Base-by-base conservation (phyloP, 2,113 vertebrate species). In the Malurus cyaneus region DNA sequence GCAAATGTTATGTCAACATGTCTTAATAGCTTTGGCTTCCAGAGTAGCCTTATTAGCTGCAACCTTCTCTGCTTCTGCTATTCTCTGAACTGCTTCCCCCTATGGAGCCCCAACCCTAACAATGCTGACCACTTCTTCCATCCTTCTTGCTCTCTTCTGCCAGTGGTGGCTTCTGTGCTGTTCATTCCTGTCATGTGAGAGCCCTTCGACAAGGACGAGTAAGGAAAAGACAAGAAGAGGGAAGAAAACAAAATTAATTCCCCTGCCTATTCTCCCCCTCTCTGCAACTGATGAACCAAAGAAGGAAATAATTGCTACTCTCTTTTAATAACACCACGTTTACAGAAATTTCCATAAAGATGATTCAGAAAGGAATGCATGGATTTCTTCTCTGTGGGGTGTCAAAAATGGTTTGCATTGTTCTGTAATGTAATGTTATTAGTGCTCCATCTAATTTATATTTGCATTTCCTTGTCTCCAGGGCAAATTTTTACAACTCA, bases 1-100 rank as follows among this genome's bases (percentile, higher is more conserved):
- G 97, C 97, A 98, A 98, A 98, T 97, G 97, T 97, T 98, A 97
- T 97, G 97, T 98, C 97, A 98, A 98, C 97, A 97, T 94, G 96
- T 96, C 92, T 94, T 98, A 97, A 98, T 97, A 95, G 96, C 96
- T 96, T 93, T 94, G 72, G 96, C 92, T 97, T 97, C 88, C 96
- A 65, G 84, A 92, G 89, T 87, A 86, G 96, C 91, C 96, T 96
- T 97, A 97, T 97, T 97, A 97, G 94, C 95, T 52, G 24, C 36
- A 89, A 94, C 93, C 71, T 80, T 96, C 92, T 95, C 96, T 94
- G 96, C 89, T 82, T 91, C 92, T 77, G 89, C 92, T 76, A 72
- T 86, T 96, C 60, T 86, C 73, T 96, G 95, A 96, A 96, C 96
- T 73, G 34, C 81, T 88, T 96, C 94, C 81, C 90, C 93, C 94